Conservation (phyloP, 2,888 invertebrate species). For the Drosophila mettleri region DNA sequence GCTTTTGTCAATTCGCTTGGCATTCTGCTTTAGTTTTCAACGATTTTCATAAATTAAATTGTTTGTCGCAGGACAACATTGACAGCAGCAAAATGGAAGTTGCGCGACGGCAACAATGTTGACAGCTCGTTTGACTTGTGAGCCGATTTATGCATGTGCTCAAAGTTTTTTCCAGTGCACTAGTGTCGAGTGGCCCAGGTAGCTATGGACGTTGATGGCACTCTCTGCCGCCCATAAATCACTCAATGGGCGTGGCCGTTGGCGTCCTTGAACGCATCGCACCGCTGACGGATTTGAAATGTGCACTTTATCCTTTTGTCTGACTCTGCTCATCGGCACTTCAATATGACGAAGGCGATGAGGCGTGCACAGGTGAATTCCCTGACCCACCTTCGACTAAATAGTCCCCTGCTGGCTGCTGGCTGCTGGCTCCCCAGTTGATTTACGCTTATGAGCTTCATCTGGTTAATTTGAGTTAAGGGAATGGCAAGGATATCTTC, state of each 20-base stretch:
- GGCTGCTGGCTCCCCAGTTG: conserved; percentile 20
- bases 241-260: conserved; percentile 43
- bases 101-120: conserved; percentile 41
- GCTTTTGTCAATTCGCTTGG: conserved; percentile 69
- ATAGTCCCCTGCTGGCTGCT: conserved; percentile 2
- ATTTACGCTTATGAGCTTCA: conserved; percentile 53
- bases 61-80: conserved; percentile 72
- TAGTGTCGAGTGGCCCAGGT: conserved; percentile 24
- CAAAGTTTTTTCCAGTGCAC: conserved; percentile 21
- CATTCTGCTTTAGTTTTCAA: conserved; percentile 74
- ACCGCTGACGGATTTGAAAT: conserved; percentile 27
- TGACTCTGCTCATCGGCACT: conserved; percentile 17
- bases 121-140: conserved; percentile 59
- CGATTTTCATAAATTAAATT: conserved; percentile 81
- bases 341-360: conserved; percentile 27
- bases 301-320: conserved; percentile 38
- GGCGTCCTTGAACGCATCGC: conserved; percentile 41
- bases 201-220: conserved; percentile 18
- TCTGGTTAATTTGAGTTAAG: conserved; percentile 49
- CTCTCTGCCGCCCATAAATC: conserved; percentile 58
- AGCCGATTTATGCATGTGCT: conserved; percentile 57
- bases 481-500: conserved; percentile 23
- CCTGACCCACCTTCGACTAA: neutral
- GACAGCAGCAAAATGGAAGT: conserved; percentile 47
- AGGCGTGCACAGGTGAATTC: conserved; percentile 38